Evolutionary conservation across 2,888 invertebrate genomes (phyloP), one percentile per base, ranked within the genome.

Genomic region (Chrysomela aeneicollis): DNA sequence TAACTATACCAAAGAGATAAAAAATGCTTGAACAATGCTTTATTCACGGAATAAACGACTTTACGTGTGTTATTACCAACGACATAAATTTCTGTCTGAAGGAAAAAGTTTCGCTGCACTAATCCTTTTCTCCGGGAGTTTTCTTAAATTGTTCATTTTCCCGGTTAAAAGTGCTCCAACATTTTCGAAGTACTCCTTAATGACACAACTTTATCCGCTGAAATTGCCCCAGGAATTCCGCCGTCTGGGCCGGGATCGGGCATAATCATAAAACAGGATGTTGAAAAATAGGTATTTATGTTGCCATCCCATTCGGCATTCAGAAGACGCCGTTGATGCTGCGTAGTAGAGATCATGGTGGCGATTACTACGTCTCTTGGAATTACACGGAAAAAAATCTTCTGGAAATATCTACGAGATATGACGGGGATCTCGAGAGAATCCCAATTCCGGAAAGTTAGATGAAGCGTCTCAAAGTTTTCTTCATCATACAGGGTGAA

Each of bases 101-200:
- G 15, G 2, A 42, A 15, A 42, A 42, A 35, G 10, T 35, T 42
- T 42, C 15, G 2, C 42, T 2, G 3, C 12, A 12, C 15, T 15
- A 42, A 15, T 42, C 3, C 42, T 42, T 15, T 2, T 42, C 4
- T 4, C 4, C 42, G 2, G 42, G 42, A 42, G 42, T 42, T 42
- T 42, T 42, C 42, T 42, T 42, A 42, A 42, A 15, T 42, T 42
- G 42, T 42, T 42, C 42, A 42, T 42, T 42, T 42, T 42, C 42
- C 42, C 42, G 42, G n/a, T 42, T 42, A 42, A 8, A 15, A 42
- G 42, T 42, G 42, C 15, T 42, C 6, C 42, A 42, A 6, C 15
- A 12, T 42, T 42, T 42, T 42, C 42, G 42, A 42, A 15, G 9
- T 42, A 42, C 42, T 42, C n/a, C 42, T 42, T 42, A 42, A 42